Base-by-base conservation (phyloP, 2,888 invertebrate species). In the Erebia ligea region DNA sequence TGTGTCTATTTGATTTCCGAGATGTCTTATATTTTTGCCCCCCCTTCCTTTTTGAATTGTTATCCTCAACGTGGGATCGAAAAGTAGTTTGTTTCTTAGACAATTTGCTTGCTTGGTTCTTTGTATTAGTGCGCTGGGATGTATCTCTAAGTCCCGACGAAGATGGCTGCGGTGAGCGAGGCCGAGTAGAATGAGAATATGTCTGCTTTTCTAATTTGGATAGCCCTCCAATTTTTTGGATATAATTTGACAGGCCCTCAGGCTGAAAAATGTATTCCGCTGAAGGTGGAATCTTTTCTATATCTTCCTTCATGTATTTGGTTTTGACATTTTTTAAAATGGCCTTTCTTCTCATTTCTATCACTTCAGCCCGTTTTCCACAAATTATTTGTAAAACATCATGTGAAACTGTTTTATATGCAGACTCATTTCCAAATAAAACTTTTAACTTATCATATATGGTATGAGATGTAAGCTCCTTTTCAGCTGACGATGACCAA, bases 331-430 rank as follows among this genome's bases (percentile, higher is more conserved):
- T 19, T 13, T 21, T 45, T 9, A 63, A 19, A 21, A 63, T 9
- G 4, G 17, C 10, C 42, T 48, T 69, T 13, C 72, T 50, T n/a
- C 73, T 64, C 34, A 62, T 21, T 11, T 72, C 67, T 56, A 73
- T 21, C 0, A 69, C 56, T 59, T 75, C 64, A 11, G 73, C 71
- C n/a, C 73, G 68, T 63, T 73, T 75, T n/a, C 72, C 75, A 19
- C 70, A 48, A 17, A 21, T 56, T 19, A 66, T 61, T 50, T 64
- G 19, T 8, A 70, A 11, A 4, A 52, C 61, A 50, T 67, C 57
- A 17, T 73, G 68, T 13, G 63, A 57, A 15, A 59, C 66, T 6
- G 56, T 59, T 50, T 65, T 73, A 66, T 70, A 74, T 6, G 56
- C 19, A 0, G 72, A 73, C 48, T 73, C 61, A 0, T 40, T 61